Evolutionary conservation across 2,888 invertebrate species (phyloP).

Genomic region (Cenopis cana): DNA sequence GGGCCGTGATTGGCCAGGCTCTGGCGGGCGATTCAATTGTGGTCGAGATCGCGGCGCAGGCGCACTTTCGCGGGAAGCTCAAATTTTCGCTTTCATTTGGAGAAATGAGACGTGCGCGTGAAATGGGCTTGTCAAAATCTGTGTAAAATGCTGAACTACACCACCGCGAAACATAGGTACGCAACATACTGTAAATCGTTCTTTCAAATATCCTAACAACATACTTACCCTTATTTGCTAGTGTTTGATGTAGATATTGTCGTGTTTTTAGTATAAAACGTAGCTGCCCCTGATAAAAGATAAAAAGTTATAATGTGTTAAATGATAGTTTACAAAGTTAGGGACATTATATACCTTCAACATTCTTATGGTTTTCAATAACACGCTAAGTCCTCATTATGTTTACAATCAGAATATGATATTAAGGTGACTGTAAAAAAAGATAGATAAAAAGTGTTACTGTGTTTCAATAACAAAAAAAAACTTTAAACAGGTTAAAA

Average conservation of each 20-base stretch:
- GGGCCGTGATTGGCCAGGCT: conserved; percentile 65
- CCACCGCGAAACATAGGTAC: conserved; percentile 55
- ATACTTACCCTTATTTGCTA: not conserved
- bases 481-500: not conserved
- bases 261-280: not conserved
- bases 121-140: conserved; percentile 50
- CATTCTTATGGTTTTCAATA: no score
- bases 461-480: not conserved
- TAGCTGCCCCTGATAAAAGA: not conserved
- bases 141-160: conserved; percentile 50
- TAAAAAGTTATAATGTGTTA: not conserved
- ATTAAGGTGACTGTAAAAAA: not conserved
- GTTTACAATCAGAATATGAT: not conserved
- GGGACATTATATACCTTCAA: not conserved
- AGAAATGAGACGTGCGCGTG: conserved; percentile 67
- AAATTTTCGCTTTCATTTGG: conserved; percentile 77
- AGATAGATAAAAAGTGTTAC: not conserved
- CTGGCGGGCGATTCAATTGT: conserved; percentile 79
- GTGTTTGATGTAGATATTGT: not conserved
- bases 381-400: no score
- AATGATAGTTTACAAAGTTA: not conserved
- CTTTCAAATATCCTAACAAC: not conserved
- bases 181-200: conserved; percentile 1
- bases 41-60: conserved; percentile 64
- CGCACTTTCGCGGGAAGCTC: conserved; percentile 76